phyloP scores from a whole-genome alignment of 2,888 invertebrate species.

The Beris chalybata region DNA sequence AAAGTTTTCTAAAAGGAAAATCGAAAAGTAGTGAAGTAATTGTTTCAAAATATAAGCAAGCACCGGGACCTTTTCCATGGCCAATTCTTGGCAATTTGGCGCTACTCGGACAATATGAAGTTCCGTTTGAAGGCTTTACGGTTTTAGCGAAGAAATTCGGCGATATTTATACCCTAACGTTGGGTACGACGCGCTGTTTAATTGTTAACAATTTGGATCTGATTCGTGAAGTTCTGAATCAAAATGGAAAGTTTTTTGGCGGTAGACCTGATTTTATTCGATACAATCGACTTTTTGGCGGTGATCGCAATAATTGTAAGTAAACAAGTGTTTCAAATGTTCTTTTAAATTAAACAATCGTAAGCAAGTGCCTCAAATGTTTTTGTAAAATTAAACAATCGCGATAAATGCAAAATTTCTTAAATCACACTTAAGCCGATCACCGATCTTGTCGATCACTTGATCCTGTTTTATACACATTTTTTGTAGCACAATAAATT shows the following conservation, averaged over 20 bases:
- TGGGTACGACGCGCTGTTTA: slow-evolving; percentile 70
- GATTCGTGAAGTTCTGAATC: slow-evolving; percentile 75
- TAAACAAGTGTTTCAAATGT: slow-evolving; percentile 44
- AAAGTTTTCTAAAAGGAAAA: slow-evolving; percentile 37
- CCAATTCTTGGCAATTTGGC: slow-evolving; percentile 75
- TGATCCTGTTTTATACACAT: too few relatives aligned
- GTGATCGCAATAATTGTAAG: slow-evolving; percentile 86
- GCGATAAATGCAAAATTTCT: too few relatives aligned
- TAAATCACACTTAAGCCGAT: too few relatives aligned
- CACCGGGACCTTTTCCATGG: slow-evolving; percentile 69
- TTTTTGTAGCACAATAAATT: too few relatives aligned
- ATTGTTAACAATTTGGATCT: slow-evolving; percentile 73
- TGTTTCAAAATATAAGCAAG: slow-evolving; percentile 47
- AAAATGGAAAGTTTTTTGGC: slow-evolving; percentile 79
- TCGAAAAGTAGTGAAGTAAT: slow-evolving; percentile 33
- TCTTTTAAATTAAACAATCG: too few relatives aligned
- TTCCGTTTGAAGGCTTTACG: slow-evolving; percentile 74
- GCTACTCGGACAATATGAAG: slow-evolving; percentile 64
- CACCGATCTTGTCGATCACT: too few relatives aligned
- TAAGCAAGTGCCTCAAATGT: slow-evolving; percentile 44
- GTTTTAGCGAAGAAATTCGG: slow-evolving; percentile 70
- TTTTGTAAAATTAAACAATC: too few relatives aligned
- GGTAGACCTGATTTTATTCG: slow-evolving; percentile 80
- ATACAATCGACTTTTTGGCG: slow-evolving; percentile 80
- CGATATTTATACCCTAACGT: slow-evolving; percentile 69